These are phyloP conservation scores for Mugil cephalus DNA, from an alignment of 2,113 vertebrate species.

Conservation along the genomic window DNA sequence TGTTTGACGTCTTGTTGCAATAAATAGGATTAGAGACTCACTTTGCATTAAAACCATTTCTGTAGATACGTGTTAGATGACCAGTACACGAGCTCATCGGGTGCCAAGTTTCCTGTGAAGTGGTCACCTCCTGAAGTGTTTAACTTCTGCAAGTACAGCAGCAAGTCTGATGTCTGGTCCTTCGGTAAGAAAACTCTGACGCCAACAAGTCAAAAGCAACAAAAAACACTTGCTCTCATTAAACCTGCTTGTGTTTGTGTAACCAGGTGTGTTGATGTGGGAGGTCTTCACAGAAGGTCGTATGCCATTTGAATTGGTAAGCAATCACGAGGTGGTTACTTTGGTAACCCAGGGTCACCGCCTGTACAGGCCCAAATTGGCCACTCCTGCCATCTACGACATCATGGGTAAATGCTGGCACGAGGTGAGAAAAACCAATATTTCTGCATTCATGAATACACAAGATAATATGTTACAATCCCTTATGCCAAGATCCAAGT, in stretches of 20 bases:
- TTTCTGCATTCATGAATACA: too few relatives aligned
- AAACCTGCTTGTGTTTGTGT: background rate
- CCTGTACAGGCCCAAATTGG: conserved; percentile 89
- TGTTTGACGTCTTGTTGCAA: too few relatives aligned
- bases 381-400: conserved; percentile 86
- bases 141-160: conserved; percentile 92
- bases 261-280: conserved; percentile 95
- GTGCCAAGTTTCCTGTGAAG: conserved; percentile 91
- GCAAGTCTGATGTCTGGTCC: conserved; percentile 93
- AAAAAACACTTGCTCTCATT: too few relatives aligned
- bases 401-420: conserved; percentile 93
- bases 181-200: conserved; percentile 83
- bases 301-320: conserved; percentile 92
- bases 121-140: conserved; percentile 94
- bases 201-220: too few relatives aligned
- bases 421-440: conserved; percentile 88
- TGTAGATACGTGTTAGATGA: conserved; percentile 91
- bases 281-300: conserved; percentile 94
- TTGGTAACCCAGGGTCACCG: conserved; percentile 92
- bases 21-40: too few relatives aligned
- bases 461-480: too few relatives aligned
- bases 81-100: conserved; percentile 90
- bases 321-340: conserved; percentile 93
- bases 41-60: background rate
- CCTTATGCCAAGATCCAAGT: too few relatives aligned